phyloP scores from a whole-genome alignment of 2,113 vertebrate genomes.

The Spilogale gracilis region DNA sequence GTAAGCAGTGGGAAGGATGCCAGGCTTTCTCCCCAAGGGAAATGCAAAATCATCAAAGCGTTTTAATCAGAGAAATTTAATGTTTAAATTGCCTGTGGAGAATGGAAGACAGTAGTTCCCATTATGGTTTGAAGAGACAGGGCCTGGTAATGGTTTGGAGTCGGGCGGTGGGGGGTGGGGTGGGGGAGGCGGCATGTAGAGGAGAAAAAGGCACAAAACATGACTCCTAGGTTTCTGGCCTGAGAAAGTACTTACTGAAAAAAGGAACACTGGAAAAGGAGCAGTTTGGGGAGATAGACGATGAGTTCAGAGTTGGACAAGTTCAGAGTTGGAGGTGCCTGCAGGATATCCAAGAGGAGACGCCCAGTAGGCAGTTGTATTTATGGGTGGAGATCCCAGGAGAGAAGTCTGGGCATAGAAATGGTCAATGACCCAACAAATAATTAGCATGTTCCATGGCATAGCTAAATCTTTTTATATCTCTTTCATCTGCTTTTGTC shows the following conservation, averaged over 20 bases:
- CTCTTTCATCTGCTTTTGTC: slow-evolving; percentile 41
- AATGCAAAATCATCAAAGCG: not conserved
- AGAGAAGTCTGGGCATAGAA: not conserved
- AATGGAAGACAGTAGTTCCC: not conserved
- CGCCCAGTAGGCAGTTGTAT: not conserved
- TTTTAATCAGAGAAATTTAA: not conserved
- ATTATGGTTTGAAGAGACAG: not conserved
- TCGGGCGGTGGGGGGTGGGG: no score
- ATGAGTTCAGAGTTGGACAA: not conserved
- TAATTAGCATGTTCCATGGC: not conserved
- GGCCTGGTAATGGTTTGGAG: not conserved
- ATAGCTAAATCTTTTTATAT: not conserved
- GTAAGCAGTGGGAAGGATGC: not conserved
- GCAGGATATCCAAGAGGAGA: not conserved
- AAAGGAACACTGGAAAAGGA: not conserved
- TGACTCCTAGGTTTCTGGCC: not conserved
- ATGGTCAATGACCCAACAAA: not conserved
- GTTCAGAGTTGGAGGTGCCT: not conserved
- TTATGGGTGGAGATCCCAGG: not conserved
- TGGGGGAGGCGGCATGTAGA: no score
- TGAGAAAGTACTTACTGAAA: not conserved
- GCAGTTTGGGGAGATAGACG: not conserved
- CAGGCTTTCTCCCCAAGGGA: not conserved
- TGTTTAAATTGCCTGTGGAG: not conserved
- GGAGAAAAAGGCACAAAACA: not conserved